Evolutionary conservation across 2,888 invertebrate genomes (phyloP).

Genomic region (Acheta domesticus): DNA sequence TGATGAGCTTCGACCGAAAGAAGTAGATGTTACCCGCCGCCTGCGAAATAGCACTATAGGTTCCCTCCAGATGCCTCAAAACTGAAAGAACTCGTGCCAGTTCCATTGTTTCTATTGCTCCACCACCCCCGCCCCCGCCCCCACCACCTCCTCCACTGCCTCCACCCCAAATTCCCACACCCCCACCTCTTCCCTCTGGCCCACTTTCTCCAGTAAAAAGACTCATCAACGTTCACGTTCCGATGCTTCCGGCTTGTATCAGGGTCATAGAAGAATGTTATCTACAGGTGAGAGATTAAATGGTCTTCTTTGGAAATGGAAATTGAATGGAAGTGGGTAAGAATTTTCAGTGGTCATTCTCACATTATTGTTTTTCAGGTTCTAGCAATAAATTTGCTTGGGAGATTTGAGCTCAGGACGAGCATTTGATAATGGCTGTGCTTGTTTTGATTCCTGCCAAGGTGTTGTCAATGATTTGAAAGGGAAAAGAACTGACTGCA

Average conservation of each 20-base stretch:
- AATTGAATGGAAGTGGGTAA: neutral
- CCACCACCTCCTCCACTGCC: constrained; percentile 37
- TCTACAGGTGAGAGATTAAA: constrained; percentile 33
- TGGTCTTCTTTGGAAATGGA: neutral
- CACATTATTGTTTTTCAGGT: neutral
- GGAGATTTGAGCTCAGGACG: constrained; percentile 91
- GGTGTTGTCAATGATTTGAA: constrained; percentile 73
- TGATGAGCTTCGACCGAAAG: constrained; percentile 58
- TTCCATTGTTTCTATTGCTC: constrained; percentile 26
- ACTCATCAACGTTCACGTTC: constrained; percentile 81
- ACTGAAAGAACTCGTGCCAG: constrained; percentile 35
- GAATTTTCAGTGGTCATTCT: neutral
- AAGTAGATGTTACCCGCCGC: constrained; percentile 41
- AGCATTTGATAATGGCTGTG: constrained; percentile 95
- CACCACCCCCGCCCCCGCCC: constrained; percentile 20
- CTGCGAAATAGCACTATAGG: constrained; percentile 29
- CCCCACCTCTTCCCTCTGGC: constrained; percentile 43
- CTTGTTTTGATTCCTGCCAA: constrained; percentile 82
- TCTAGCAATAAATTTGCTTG: constrained; percentile 58
- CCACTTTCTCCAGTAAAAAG: constrained; percentile 58
- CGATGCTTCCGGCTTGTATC: constrained; percentile 72
- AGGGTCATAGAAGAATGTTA: constrained; percentile 41
- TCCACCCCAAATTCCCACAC: constrained; percentile 44
- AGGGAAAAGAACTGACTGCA: constrained; percentile 72
- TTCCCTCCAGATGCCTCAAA: constrained; percentile 40